Percentiles rank a stretch among this genome's conserved stretches.
phyloP scores from a whole-genome alignment of 2,888 invertebrate species.

The Diloba caeruleocephala region DNA sequence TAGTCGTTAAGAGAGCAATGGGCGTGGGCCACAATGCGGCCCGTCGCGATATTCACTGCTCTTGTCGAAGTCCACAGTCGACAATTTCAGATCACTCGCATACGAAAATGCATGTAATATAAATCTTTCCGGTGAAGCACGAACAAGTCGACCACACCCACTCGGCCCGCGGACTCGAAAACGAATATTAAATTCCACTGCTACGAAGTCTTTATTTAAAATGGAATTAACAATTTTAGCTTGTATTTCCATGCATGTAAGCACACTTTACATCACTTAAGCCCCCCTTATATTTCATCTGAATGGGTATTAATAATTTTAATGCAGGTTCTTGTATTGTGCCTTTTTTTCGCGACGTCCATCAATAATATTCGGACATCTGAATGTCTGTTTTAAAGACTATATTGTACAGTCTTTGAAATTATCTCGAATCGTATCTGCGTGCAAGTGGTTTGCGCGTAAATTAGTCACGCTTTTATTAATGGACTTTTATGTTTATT shows the following conservation, averaged over 20 bases:
- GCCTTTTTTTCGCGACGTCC: constrained; percentile 79
- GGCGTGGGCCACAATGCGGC: constrained; percentile 83
- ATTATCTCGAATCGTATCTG: constrained; percentile 75
- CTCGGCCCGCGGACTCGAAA: constrained; percentile 82
- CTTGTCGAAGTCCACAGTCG: constrained; percentile 67
- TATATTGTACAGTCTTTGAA: constrained; percentile 76
- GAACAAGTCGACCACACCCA: constrained; percentile 87
- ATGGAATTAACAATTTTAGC: constrained; percentile 74
- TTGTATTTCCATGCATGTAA: constrained; percentile 74
- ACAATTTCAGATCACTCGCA: constrained; percentile 88
- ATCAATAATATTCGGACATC: constrained; percentile 86
- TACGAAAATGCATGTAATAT: constrained; percentile 88
- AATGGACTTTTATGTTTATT: constrained; percentile 55
- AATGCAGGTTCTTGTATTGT: constrained; percentile 85
- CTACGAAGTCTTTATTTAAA: constrained; percentile 82
- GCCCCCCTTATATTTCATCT: constrained; percentile 60
- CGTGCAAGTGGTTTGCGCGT: constrained; percentile 70
- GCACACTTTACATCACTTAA: constrained; percentile 66
- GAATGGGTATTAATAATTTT: constrained; percentile 86
- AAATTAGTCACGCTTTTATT: constrained; percentile 70
- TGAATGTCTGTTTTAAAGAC: constrained; percentile 83
- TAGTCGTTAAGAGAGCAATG: constrained; percentile 84
- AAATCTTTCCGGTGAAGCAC: constrained; percentile 88
- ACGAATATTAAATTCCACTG: constrained; percentile 88
- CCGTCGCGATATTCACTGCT: constrained; percentile 58